Percentiles rank a stretch among this genome's conserved stretches.
These are phyloP conservation scores for Cerceris ruficornis DNA, from an alignment of 2,888 invertebrate genomes.

Conservation along the genomic window DNA sequence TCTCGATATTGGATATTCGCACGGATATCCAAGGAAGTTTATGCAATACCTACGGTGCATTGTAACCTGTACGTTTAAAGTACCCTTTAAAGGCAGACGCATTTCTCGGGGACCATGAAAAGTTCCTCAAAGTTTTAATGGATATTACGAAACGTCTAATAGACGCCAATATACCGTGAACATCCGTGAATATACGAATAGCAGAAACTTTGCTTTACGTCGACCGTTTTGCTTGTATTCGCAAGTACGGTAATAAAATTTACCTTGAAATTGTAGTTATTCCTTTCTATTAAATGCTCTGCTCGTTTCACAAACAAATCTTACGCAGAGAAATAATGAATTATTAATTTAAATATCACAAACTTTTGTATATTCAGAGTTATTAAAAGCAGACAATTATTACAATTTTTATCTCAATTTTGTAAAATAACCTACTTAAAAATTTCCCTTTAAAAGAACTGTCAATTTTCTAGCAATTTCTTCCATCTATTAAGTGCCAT, in stretches of 20 bases:
- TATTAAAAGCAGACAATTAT: too few relatives aligned
- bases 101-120: slow-evolving; percentile 9
- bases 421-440: too few relatives aligned
- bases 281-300: too few relatives aligned
- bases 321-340: too few relatives aligned
- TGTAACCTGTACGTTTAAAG: slow-evolving; percentile 4
- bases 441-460: too few relatives aligned
- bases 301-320: too few relatives aligned
- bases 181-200: slow-evolving; percentile 1
- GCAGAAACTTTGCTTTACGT: not conserved
- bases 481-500: too few relatives aligned
- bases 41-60: not conserved
- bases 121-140: slow-evolving; percentile 13
- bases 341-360: too few relatives aligned
- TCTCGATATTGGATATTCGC: slow-evolving; percentile 4
- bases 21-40: not conserved
- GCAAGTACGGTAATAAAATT: not conserved
- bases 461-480: too few relatives aligned
- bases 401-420: too few relatives aligned
- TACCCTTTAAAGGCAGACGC: not conserved
- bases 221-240: not conserved
- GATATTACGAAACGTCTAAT: slow-evolving; percentile 2
- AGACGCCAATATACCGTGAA: not conserved
- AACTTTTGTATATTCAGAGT: too few relatives aligned
- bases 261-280: too few relatives aligned